Conservation (phyloP, 2,797 vertebrate species). For the Chelmon rostratus region DNA sequence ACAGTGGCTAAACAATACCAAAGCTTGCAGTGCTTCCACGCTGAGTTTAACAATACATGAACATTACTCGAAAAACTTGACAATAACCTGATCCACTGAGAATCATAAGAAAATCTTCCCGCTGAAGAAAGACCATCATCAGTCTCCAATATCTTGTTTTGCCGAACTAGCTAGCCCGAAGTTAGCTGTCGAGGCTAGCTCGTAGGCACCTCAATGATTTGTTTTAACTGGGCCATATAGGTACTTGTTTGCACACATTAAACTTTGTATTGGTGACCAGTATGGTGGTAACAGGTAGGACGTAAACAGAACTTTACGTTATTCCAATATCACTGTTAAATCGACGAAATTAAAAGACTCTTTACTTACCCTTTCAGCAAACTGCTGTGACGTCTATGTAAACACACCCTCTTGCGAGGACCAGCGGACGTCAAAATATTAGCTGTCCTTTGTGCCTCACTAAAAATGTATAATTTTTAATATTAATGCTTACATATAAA, state of each 20-base stretch:
- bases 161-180: conserved; percentile 42
- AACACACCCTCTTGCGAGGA: conserved; percentile 76
- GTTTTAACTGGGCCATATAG: background rate
- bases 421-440: conserved; percentile 57
- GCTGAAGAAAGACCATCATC: background rate
- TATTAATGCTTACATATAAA: fast-evolving
- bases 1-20: too few species aligned
- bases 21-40: background rate
- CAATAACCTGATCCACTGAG: too few species aligned
- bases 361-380: conserved; percentile 69
- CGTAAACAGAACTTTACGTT: fast-evolving
- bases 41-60: background rate
- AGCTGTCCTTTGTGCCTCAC: conserved; percentile 61
- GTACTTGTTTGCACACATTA: background rate
- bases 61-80: background rate
- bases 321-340: conserved; percentile 9
- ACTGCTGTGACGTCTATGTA: conserved; percentile 74
- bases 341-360: conserved; percentile 40
- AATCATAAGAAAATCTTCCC: background rate
- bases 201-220: conserved; percentile 55
- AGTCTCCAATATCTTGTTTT: conserved; percentile 30
- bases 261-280: fast-evolving
- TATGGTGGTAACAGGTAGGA: fast-evolving
- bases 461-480: conserved; percentile 13
- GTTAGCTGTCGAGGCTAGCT: conserved; percentile 69